A percentile compares a stretch with the other conserved stretches of the same genome.
These are phyloP conservation scores for Clunio marinus DNA, from an alignment of 2,888 invertebrate genomes.

Conservation along the genomic window DNA sequence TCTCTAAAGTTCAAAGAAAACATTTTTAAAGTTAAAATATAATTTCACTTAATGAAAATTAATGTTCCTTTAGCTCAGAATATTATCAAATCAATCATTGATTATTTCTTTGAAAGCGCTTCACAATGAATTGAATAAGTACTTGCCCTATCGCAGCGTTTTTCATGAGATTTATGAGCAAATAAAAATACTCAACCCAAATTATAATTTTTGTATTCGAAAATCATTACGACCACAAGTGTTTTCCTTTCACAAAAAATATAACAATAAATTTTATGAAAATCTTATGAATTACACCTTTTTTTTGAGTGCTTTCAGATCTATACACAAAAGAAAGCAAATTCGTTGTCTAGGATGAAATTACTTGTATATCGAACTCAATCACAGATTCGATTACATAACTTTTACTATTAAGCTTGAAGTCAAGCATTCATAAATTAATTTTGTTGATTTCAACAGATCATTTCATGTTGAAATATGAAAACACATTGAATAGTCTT, in stretches of 20 bases:
- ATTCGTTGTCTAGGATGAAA: not conserved
- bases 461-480: no score
- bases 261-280: slow-evolving; percentile 1
- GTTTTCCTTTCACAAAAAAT: not conserved
- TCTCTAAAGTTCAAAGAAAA: not conserved
- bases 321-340: slow-evolving; percentile 16
- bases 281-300: not conserved
- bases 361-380: not conserved
- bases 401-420: not conserved
- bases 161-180: slow-evolving; percentile 15
- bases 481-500: no score
- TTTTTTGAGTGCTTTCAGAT: slow-evolving; percentile 2
- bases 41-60: slow-evolving; percentile 18
- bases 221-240: slow-evolving; percentile 5
- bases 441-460: no score
- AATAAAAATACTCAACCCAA: slow-evolving; percentile 8
- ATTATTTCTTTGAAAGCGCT: not conserved
- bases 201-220: not conserved
- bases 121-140: not conserved
- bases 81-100: slow-evolving; percentile 18
- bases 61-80: not conserved
- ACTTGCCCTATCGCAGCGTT: not conserved
- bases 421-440: no score
- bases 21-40: no score
- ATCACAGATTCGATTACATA: not conserved